Evolutionary conservation across 2,888 invertebrate species (phyloP), one percentile per base, ranked within the genome.

Genomic region (Epinotia bilunana): DNA sequence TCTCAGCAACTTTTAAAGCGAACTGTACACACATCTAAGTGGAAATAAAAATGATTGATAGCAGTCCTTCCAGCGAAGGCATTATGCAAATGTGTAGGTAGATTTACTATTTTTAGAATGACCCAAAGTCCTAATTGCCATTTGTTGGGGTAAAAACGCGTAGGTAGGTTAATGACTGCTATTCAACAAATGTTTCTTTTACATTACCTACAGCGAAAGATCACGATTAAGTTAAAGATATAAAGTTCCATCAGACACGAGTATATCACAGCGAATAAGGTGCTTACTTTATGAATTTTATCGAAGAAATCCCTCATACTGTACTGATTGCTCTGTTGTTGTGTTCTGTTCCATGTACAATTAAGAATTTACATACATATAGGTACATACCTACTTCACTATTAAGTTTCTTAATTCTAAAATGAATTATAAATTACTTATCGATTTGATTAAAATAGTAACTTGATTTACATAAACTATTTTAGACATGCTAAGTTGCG

Each of bases 101-200:
- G n/a, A 6, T 53, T n/a, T n/a, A 53, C 53, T 53, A 53, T 53
- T 53, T 53, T 53, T 53, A n/a, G 53, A 53, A 53, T 53, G 53
- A 53, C 53, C 53, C 53, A 49, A 16, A 16, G n/a, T 53, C 16
- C 53, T 53, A 53, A 16, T 53, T n/a, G 53, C 53, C n/a, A 4
- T n/a, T 53, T 13, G 53, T 53, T 53, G 53, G 16, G 53, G 13
- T 16, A 49, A 49, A 49, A 49, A 49, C 16, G 49, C 49, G 49
- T 49, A 33, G 33, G 49, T 16, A 49, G 49, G 16, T 53, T 53
- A 53, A n/a, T n/a, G 53, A 53, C n/a, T 53, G n/a, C 39, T 39
- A 53, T 53, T 53, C 49, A 49, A 49, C 16, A 16, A 49, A 16
- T 49, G 16, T 49, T 16, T 13, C 1, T 49, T 49, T 49, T 49